Evolutionary conservation across 1,140 invertebrate genomes (phyloP).

Genomic region (Diabrotica undecimpunctata): DNA sequence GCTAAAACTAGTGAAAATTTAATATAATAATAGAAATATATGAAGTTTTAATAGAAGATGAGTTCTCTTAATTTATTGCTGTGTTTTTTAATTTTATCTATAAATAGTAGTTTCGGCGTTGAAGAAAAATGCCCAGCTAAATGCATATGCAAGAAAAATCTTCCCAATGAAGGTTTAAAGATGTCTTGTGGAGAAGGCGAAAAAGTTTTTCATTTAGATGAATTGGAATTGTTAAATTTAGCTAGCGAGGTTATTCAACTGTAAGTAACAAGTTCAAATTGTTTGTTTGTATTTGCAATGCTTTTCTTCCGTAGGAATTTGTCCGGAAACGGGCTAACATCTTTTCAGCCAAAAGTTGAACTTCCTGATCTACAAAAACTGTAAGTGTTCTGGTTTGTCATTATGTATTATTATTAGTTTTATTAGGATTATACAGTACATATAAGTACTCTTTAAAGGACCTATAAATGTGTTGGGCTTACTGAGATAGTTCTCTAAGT

Average conservation of each 20-base stretch:
- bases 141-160: conserved; percentile 40
- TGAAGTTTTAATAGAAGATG: conserved; percentile 6
- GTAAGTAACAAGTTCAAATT: conserved; percentile 39
- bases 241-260: conserved; percentile 47
- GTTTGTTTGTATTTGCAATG: conserved; percentile 17
- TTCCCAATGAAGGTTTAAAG: conserved; percentile 44
- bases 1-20: too few relatives aligned
- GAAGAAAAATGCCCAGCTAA: conserved; percentile 37
- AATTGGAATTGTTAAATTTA: conserved; percentile 49
- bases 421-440: too few relatives aligned
- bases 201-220: conserved; percentile 46
- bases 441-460: too few relatives aligned
- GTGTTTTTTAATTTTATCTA: conserved; percentile 16
- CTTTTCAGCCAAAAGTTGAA: conserved; percentile 43
- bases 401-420: too few relatives aligned
- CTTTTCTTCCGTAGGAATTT: conserved; percentile 41
- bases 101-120: conserved; percentile 12
- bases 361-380: conserved; percentile 45
- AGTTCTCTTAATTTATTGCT: conserved; percentile 8
- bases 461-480: too few relatives aligned
- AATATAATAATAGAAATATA: too few relatives aligned
- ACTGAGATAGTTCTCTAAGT: too few relatives aligned
- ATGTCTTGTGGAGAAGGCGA: conserved; percentile 48
- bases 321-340: conserved; percentile 41
- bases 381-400: conserved; percentile 33